Percentiles rank a stretch among this genome's conserved stretches.
These are phyloP conservation scores for Plectrocnemia conspersa DNA, from an alignment of 1,140 invertebrate genomes.

Conservation along the genomic window DNA sequence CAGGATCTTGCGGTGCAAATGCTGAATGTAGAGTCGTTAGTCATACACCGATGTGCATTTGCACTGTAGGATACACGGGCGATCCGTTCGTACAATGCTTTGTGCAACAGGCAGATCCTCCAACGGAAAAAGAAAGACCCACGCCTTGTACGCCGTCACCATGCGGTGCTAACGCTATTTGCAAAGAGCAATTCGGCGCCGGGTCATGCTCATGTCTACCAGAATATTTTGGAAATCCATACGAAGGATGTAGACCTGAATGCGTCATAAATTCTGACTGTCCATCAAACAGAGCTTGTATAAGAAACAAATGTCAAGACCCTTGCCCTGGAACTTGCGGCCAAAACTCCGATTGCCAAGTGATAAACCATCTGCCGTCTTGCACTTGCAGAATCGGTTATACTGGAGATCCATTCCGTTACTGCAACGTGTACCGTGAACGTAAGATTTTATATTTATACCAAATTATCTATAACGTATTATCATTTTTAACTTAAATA, in stretches of 20 bases:
- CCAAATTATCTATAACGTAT: too few relatives aligned
- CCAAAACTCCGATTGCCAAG: slow-evolving; percentile 60
- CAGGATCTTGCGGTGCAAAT: slow-evolving; percentile 65
- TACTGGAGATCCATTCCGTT: slow-evolving; percentile 68
- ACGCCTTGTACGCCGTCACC: slow-evolving; percentile 63
- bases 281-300: slow-evolving; percentile 55
- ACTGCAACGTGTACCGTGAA: slow-evolving; percentile 56
- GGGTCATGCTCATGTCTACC: slow-evolving; percentile 62
- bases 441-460: too few relatives aligned
- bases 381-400: slow-evolving; percentile 66
- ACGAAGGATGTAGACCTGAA: slow-evolving; percentile 66
- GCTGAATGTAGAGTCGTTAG: slow-evolving; percentile 66
- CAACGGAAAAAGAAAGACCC: slow-evolving; percentile 39
- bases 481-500: too few relatives aligned
- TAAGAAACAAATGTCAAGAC: slow-evolving; percentile 58
- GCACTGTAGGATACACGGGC: slow-evolving; percentile 55
- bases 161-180: slow-evolving; percentile 67
- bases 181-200: slow-evolving; percentile 60
- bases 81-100: slow-evolving; percentile 60
- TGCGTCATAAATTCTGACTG: slow-evolving; percentile 68
- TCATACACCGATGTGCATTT: slow-evolving; percentile 62
- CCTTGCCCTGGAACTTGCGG: slow-evolving; percentile 62
- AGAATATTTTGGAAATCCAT: slow-evolving; percentile 68
- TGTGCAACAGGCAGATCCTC: slow-evolving; percentile 37
- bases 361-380: slow-evolving; percentile 59